phyloP scores from a whole-genome alignment of 2,888 invertebrate species.

The Cephus pygmeus region DNA sequence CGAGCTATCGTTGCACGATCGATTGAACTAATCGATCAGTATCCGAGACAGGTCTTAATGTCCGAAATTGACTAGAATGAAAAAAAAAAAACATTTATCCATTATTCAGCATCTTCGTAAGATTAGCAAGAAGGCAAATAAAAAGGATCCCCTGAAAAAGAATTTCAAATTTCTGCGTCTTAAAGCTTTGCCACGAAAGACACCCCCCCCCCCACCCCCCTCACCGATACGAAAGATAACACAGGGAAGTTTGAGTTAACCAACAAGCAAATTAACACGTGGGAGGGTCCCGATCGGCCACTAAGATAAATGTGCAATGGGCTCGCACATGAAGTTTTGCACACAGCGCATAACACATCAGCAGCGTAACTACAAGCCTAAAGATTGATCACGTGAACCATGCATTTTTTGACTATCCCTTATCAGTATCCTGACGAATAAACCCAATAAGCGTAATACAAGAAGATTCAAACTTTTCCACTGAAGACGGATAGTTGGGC shows the following conservation, averaged over 20 bases:
- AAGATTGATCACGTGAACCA: neutral
- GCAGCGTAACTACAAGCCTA: neutral
- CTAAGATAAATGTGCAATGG: neutral
- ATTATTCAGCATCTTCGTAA: neutral
- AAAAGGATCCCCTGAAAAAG: neutral
- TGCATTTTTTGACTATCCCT: neutral
- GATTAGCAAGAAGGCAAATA: neutral
- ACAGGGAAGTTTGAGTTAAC: slow-evolving; percentile 48
- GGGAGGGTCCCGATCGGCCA: slow-evolving; percentile 29
- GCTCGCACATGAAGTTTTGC: slow-evolving; percentile 1
- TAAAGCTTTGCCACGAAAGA: slow-evolving; percentile 21
- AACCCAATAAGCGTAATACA: neutral
- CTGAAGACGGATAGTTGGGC: neutral
- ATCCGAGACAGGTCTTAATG: neutral
- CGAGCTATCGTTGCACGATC: neutral
- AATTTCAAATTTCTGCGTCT: neutral
- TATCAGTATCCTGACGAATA: neutral
- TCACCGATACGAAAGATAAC: slow-evolving; percentile 46
- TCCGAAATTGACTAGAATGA: neutral
- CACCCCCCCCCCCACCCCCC: neutral
- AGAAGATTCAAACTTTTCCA: neutral
- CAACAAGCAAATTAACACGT: slow-evolving; percentile 66
- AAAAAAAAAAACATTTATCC: neutral
- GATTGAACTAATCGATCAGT: neutral
- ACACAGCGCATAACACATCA: neutral